A percentile compares a stretch with the other conserved stretches of the same genome.
Conservation (phyloP, 2,797 vertebrate species). For the Sarcoramphus papa region DNA sequence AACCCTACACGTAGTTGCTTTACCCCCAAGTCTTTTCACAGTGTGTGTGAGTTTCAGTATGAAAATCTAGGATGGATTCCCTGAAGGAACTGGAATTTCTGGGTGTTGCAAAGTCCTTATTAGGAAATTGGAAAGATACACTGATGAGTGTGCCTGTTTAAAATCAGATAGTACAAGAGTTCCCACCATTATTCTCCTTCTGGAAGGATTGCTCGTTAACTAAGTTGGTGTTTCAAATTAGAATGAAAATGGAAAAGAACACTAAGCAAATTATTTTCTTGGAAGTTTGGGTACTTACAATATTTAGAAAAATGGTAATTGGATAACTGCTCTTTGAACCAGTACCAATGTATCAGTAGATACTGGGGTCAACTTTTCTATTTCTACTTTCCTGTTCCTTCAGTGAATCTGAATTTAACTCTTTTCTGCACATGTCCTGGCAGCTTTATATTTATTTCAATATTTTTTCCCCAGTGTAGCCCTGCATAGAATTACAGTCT, state of each 20-base stretch:
- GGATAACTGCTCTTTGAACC: background rate
- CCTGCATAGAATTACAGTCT: background rate
- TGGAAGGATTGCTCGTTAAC: constrained; percentile 12
- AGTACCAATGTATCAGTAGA: background rate
- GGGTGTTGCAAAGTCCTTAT: constrained; percentile 61
- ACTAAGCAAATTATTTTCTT: background rate
- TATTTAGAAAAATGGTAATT: background rate
- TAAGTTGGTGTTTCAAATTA: constrained; percentile 42
- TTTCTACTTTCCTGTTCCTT: background rate
- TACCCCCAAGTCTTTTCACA: constrained; percentile 31
- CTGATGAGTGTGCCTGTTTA: constrained; percentile 54
- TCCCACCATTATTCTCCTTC: constrained; percentile 50
- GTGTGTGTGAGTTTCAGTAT: background rate
- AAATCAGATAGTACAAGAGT: constrained; percentile 54
- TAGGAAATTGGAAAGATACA: constrained; percentile 54
- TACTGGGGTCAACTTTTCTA: background rate
- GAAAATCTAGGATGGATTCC: constrained; percentile 41
- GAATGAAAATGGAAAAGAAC: constrained; percentile 17
- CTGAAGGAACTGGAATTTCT: constrained; percentile 60
- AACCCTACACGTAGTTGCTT: background rate
- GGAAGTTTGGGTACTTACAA: background rate
- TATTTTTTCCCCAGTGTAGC: background rate
- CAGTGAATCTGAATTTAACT: background rate
- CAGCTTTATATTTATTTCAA: background rate
- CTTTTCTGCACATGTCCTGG: background rate